Evolutionary conservation across 2,888 invertebrate genomes (phyloP), one percentile per base, ranked within the genome.

Genomic region (Lochmaea crataegi): DNA sequence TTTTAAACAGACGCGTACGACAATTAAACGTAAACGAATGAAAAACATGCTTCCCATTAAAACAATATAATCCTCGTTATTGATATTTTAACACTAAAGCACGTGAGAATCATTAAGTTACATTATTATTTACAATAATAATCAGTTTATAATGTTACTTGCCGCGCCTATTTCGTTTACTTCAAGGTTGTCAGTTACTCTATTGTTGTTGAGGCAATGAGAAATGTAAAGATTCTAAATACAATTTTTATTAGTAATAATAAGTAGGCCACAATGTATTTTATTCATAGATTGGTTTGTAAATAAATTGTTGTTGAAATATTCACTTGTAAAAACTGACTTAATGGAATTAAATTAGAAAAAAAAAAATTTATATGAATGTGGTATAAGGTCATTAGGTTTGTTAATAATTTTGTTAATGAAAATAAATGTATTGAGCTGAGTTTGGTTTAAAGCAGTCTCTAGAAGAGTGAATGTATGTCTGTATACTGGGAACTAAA

Each of bases 31-130:
- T 12, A 14, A 42, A 42, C 2, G 11, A 12, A 42, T 16, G 2
- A 53, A n/a, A n/a, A n/a, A 53, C 10, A 16, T 18, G 5, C 18
- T 18, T 53, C 16, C n/a, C 16, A 2, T 9, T 18, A 0, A 53
- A 10, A 45, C 16, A 18, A 16, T 53, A 10, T 53, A 53, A 53
- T 53, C 7, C 53, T 53, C 10, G 10, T 53, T 10, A 53, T 53
- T 53, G 53, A 53, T 53, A 53, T 53, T 53, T 45, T 18, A 53
- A 53, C 53, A 53, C 18, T 0, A 53, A 10, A 53, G 18, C 53
- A 53, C 53, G 53, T 53, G 53, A 53, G 53, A 53, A 53, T 18
- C 18, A 53, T 51, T 51, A 51, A 22, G 14, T 51, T 51, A 51
- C 51, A 51, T 53, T 38, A 53, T 16, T 16, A 18, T n/a, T 53